Evolutionary conservation across 2,797 vertebrate genomes (phyloP), one percentile per base, ranked within the genome.

Genomic region (Anguilla marmorata): DNA sequence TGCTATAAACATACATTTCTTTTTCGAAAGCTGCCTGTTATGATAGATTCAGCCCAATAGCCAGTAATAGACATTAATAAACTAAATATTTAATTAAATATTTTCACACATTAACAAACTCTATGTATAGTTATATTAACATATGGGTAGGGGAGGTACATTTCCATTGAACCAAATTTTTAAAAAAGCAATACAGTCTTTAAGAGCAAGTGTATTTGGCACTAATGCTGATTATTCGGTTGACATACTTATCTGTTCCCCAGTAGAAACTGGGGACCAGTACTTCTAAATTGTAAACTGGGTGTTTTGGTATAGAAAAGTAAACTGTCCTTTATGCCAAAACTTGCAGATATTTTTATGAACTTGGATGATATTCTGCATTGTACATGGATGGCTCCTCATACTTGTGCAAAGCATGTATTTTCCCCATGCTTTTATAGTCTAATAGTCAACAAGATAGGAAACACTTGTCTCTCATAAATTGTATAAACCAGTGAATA

Each of bases 401-500:
- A 63, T 33, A 87, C 52, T 74, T 87, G 88, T 72, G 80, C 86
- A 85, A 79, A 85, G 63, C 45, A 63, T 89, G 82, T 58, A 12
- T 86, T 37, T 87, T 87, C 85, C 66, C 27, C 60, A 84, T 87
- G 63, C 37, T 41, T 63, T 60, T 85, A 58, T 87, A 87, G 16
- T 48, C 48, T 87, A 85, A 79, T 85, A 87, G 30, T 87, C 56
- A 85, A 79, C 72, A 80, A 76, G 86, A 87, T 87, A 85, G 85
- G 72, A 84, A 87, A 90, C 91, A 80, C 87, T 91, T 93, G 89
- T 89, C 91, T 87, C 91, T 94, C 95, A 94, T 92, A 93, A 90
- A 92, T 8, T 90, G 7, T 93, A 94, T 87, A 94, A 94, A 93
- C 86, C 93, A 89, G 88, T 91, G 91, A 91, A 56, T 84, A 84